Percentiles rank a stretch among this genome's conserved stretches.
phyloP scores from a whole-genome alignment of 2,797 vertebrate species.

The Falco biarmicus region DNA sequence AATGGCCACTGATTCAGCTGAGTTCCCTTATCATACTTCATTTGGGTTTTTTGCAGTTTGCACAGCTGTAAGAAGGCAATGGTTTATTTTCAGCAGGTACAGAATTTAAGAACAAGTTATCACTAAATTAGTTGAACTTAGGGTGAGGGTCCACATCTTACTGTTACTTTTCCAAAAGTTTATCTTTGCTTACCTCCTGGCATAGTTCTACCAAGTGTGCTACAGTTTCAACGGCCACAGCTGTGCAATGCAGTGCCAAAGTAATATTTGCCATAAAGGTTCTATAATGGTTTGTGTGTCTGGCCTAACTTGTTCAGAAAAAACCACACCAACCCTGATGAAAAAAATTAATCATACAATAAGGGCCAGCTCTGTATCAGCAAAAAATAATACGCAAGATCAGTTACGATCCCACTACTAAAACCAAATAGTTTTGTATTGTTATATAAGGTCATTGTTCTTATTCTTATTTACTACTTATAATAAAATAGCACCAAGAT shows the following conservation, averaged over 20 bases:
- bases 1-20: not conserved
- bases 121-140: conserved; percentile 6
- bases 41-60: conserved; percentile 5
- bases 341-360: not conserved
- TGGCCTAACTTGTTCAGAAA: not conserved
- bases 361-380: not conserved
- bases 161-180: not conserved
- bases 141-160: not conserved
- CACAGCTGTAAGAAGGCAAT: not conserved
- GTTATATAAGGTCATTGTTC: not conserved
- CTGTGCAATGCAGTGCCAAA: not conserved
- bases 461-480: not conserved
- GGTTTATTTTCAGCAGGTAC: not conserved
- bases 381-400: not conserved
- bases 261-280: not conserved
- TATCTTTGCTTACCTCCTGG: not conserved
- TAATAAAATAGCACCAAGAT: not conserved
- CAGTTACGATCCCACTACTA: not conserved
- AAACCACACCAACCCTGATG: not conserved
- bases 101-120: conserved; percentile 32
- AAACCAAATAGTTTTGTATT: not conserved
- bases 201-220: not conserved
- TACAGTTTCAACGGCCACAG: not conserved
- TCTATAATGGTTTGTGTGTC: not conserved
- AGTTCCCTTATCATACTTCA: not conserved